Evolutionary conservation across 2,113 vertebrate species (phyloP), one percentile per base, ranked within the genome.

Genomic region (Nerophis lumbriciformis): DNA sequence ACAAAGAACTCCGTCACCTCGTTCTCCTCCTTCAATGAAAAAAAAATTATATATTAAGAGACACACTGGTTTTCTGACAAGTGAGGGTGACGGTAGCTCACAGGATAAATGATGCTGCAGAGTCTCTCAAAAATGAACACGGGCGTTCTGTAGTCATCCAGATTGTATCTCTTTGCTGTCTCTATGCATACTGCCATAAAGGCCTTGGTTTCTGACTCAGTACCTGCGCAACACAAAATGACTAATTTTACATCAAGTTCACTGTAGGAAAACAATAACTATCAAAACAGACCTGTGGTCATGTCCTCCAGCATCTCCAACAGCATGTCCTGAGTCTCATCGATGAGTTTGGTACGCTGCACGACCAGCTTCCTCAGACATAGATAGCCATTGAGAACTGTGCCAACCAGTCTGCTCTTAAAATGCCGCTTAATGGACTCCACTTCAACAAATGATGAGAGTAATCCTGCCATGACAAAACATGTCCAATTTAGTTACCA

Each of bases 101-200:
- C 97, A 0, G 97, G 97, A 62, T 99, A 99, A 76, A 99, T 99
- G 71, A 99, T 98, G 84, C 97, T 99, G 91, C 97, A 99, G 1
- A 99, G 93, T 35, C 97, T 89, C 87, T 99, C 97, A 10, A 99
- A 99, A 83, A 99, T 99, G 85, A 99, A 99, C n/a, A 99, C 97
- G 0, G 97, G 97, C 0, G 97, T 99, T 63, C 97, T 88, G 83
- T 98, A 99, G 87, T 99, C 97, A 6, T 98, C 95, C 12, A 99
- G 92, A 73, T 90, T 94, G 90, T 98, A 99, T 2, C 95, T 93
- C 76, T 98, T 98, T 13, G 97, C 95, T 1, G 97, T 99, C 85
- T 99, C 97, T 0, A 99, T 98, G 86, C 97, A 99, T 57, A 99
- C 97, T 0, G 97, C 97, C 97, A 98, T 99, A 84, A 99, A 99